Conservation (phyloP, 2,113 vertebrate species). For the Oxyruncus cristatus region DNA sequence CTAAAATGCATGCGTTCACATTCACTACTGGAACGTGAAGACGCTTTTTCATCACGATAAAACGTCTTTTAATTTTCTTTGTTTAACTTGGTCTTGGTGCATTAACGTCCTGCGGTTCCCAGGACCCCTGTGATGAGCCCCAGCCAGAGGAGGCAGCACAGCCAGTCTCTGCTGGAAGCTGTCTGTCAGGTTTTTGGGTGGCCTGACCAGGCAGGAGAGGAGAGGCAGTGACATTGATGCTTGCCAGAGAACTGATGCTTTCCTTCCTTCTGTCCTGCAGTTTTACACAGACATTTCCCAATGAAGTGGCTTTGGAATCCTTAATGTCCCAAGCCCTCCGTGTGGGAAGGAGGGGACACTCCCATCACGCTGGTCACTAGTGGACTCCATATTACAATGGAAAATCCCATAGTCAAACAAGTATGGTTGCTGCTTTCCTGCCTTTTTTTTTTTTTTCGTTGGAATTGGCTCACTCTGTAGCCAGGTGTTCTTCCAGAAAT, state of each 20-base stretch:
- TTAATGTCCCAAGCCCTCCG: background rate
- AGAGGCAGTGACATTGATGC: background rate
- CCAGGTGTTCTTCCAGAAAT: background rate
- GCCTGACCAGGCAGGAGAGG: background rate
- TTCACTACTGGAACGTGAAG: background rate
- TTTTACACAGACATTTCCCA: background rate
- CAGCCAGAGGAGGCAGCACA: background rate
- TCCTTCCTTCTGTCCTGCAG: background rate
- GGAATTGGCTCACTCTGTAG: background rate
- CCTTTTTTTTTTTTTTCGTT: background rate
- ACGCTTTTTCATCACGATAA: background rate
- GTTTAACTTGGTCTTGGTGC: accelerated
- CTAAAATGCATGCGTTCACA: background rate
- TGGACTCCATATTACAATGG: background rate
- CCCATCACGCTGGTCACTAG: accelerated
- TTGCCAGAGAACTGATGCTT: background rate
- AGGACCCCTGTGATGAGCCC: accelerated
- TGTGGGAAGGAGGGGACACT: background rate
- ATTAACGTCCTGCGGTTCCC: background rate
- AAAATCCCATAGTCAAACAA: background rate
- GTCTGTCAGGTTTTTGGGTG: background rate
- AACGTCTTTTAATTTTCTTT: background rate
- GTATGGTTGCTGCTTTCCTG: background rate
- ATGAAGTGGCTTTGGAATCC: background rate
- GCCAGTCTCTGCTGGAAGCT: background rate